phyloP scores from a whole-genome alignment of 92 coral and sea anemone genomes.

The Porites cylindrica region DNA sequence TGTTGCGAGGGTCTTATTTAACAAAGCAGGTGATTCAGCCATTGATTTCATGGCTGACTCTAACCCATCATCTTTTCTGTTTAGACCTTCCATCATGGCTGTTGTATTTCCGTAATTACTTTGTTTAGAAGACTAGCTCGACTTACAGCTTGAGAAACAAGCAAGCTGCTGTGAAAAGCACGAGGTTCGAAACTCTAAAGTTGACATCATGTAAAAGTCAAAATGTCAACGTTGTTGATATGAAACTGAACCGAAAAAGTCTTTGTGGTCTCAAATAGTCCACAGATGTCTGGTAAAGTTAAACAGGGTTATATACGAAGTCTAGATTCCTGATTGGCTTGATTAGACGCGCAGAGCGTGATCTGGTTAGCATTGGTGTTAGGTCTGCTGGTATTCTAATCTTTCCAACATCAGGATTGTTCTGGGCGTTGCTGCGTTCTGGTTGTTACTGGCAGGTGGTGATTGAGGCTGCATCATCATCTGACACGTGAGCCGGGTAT shows the following conservation, averaged over 20 bases:
- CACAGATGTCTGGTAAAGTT: not conserved
- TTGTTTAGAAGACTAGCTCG: too few relatives aligned
- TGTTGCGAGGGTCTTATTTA: constrained; percentile 45
- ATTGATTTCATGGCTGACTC: too few relatives aligned
- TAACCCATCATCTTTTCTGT: too few relatives aligned
- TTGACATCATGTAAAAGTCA: too few relatives aligned
- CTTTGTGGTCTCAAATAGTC: constrained; percentile 4
- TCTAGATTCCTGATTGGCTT: constrained; percentile 61
- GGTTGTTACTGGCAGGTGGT: constrained; percentile 21
- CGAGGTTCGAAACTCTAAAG: too few relatives aligned
- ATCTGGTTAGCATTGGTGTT: constrained; percentile 48
- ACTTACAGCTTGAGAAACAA: too few relatives aligned
- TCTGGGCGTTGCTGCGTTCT: not conserved
- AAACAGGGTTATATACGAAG: constrained; percentile 40
- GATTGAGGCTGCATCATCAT: constrained; percentile 10
- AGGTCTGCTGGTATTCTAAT: constrained; percentile 51
- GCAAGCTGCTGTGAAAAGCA: too few relatives aligned
- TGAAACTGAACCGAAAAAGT: not conserved
- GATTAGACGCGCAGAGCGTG: constrained; percentile 60
- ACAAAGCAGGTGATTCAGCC: too few relatives aligned
- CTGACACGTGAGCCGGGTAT: constrained; percentile 4
- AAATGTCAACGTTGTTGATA: too few relatives aligned
- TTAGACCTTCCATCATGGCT: too few relatives aligned
- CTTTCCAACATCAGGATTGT: constrained; percentile 2
- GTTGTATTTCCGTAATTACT: too few relatives aligned